Evolutionary conservation across 2,797 vertebrate genomes (phyloP).

Genomic region (Falco berigora): DNA sequence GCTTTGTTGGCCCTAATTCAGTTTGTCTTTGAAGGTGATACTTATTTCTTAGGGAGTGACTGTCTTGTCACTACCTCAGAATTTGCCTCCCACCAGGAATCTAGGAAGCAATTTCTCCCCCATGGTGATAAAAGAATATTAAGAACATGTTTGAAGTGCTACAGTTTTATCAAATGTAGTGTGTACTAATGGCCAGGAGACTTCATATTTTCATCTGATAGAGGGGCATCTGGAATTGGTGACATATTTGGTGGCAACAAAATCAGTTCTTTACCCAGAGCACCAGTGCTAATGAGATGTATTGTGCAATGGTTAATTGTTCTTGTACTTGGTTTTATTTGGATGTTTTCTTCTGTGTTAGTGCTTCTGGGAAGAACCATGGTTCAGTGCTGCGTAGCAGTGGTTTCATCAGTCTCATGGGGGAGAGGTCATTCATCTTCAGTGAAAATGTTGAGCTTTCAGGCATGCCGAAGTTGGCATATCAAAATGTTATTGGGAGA

Average conservation of each 20-base stretch:
- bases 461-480: not conserved
- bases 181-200: not conserved
- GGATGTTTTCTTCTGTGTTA: constrained; percentile 28
- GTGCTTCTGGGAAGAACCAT: not conserved
- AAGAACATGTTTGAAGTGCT: not conserved
- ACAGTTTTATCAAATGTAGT: not conserved
- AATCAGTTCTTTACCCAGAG: not conserved
- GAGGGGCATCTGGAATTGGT: not conserved
- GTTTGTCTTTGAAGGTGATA: not conserved
- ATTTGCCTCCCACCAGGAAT: not conserved
- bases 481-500: not conserved
- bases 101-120: not conserved
- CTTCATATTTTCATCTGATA: not conserved
- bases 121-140: not conserved
- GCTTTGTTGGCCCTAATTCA: not conserved
- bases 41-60: not conserved
- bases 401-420: constrained; percentile 5
- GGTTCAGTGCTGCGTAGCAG: not conserved
- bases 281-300: not conserved
- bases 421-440: not conserved
- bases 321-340: not conserved
- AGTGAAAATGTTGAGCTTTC: constrained; percentile 15
- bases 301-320: constrained; percentile 45
- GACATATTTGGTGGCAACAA: not conserved
- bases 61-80: not conserved